Evolutionary conservation across 2,797 vertebrate species (phyloP).

Genomic region (Falco biarmicus): DNA sequence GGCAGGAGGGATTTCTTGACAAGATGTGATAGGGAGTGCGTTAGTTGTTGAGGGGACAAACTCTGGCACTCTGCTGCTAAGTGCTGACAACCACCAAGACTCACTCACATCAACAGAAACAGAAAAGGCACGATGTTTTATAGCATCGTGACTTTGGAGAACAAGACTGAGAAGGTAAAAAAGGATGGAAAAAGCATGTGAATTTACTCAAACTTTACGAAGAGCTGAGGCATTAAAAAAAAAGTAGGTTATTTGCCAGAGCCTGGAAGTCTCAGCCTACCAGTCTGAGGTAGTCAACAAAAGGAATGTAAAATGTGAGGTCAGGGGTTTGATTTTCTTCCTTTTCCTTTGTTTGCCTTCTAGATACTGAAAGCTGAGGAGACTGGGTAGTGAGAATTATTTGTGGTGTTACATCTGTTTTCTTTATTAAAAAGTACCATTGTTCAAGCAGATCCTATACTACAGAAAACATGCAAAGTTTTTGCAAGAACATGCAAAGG

Average conservation of each 20-base stretch:
- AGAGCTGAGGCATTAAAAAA: too few relatives aligned
- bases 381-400: background rate
- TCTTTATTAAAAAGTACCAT: background rate
- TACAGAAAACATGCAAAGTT: background rate
- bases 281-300: background rate
- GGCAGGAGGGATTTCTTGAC: background rate
- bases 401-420: background rate
- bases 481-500: background rate
- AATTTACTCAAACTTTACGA: background rate
- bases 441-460: background rate
- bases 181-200: fast-evolving
- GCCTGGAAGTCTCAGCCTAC: background rate
- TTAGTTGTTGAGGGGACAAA: background rate
- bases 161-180: background rate
- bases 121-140: background rate
- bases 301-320: background rate
- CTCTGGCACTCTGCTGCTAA: fast-evolving
- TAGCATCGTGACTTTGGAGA: background rate
- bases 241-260: background rate
- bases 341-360: background rate
- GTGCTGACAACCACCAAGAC: background rate
- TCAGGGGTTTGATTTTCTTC: background rate
- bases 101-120: background rate
- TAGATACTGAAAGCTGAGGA: background rate
- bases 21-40: background rate